Evolutionary conservation across 1,140 invertebrate species (phyloP), one percentile per base, ranked within the genome.

Genomic region (Drosophila pseudoananassae): DNA sequence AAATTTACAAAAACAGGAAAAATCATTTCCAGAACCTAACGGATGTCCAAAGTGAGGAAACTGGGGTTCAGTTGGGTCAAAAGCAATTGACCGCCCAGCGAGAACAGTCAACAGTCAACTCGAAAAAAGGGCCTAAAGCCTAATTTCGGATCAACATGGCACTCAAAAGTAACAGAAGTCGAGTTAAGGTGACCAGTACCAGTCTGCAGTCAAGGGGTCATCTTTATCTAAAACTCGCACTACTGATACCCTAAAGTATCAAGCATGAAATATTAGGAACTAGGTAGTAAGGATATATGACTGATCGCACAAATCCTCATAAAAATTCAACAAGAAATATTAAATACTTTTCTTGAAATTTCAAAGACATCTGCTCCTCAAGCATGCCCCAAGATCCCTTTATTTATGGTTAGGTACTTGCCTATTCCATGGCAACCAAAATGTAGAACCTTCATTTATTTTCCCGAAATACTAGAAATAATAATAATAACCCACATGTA

Each of bases 11-110:
- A 40, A 81, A 72, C 78, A 83, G 83, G 75, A 83, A 89, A 80
- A 88, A 76, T 61, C 75, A 87, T 72, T 88, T 82, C 61, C 61
- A 85, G 76, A 49, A 66, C 61, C 84, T 79, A 78, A 89, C 76
- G 78, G 78, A 87, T 78, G 78, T 69, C 47, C 53, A 46, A 58
- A 78, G 59, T 56, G 58, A 58, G 57, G 58, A 76, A 55, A 61
- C 68, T 38, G 47, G 58, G 55, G 63, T 65, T 46, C 57, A 20
- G 15, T 23, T 46, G 64, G 83, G 76, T 88, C 84, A 88, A 83
- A 89, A 88, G 84, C 79, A 83, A 88, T 88, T 88, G 84, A 76
- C 83, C 84, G 76, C 64, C 79, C 83, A 79, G 78, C 78, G 61
- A 49, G 64, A 38, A 52, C 50, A 36, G 25, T 50, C 58, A 60